Conservation (phyloP, 2,888 invertebrate genomes). For the Neoscelio sp. region DNA sequence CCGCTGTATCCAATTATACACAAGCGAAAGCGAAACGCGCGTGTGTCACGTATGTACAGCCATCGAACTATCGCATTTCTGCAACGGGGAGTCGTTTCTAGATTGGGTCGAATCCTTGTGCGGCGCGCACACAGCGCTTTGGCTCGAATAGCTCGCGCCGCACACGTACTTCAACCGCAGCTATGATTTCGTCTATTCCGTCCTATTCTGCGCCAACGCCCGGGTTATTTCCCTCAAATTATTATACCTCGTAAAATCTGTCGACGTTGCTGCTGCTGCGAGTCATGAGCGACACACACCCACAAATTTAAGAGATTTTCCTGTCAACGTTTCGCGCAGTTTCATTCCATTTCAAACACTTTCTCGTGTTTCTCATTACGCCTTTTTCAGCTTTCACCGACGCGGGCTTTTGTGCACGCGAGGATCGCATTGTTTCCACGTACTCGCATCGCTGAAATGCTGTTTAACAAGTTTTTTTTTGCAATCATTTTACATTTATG, state of each 20-base stretch:
- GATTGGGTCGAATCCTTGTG: constrained; percentile 46
- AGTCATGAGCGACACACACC: constrained; percentile 34
- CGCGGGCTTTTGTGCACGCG: no score
- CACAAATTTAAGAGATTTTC: constrained; percentile 52
- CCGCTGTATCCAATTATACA: constrained; percentile 57
- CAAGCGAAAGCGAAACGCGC: constrained; percentile 14
- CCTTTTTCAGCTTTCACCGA: constrained; percentile 39
- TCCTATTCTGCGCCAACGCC: constrained; percentile 25
- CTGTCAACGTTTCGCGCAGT: constrained; percentile 51
- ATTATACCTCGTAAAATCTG: constrained; percentile 60
- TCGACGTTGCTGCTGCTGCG: constrained; percentile 50
- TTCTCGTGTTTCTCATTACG: constrained; percentile 55
- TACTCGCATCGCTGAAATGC: constrained; percentile 14
- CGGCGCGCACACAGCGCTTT: constrained; percentile 18
- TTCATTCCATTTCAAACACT: constrained; percentile 58
- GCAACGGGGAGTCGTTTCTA: constrained; percentile 23
- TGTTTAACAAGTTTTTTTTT: constrained; percentile 16
- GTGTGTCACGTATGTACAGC: constrained; percentile 46
- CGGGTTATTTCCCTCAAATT: constrained; percentile 52
- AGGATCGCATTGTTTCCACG: constrained; percentile 23
- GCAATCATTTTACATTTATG: constrained; percentile 14
- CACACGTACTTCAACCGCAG: constrained; percentile 46
- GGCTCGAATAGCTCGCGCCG: constrained; percentile 17
- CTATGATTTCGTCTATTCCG: constrained; percentile 56
- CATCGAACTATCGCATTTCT: constrained; percentile 53